Evolutionary conservation across 2,113 vertebrate species (phyloP), one percentile per base, ranked within the genome.

Genomic region (Forbesichthys papilliferus): DNA sequence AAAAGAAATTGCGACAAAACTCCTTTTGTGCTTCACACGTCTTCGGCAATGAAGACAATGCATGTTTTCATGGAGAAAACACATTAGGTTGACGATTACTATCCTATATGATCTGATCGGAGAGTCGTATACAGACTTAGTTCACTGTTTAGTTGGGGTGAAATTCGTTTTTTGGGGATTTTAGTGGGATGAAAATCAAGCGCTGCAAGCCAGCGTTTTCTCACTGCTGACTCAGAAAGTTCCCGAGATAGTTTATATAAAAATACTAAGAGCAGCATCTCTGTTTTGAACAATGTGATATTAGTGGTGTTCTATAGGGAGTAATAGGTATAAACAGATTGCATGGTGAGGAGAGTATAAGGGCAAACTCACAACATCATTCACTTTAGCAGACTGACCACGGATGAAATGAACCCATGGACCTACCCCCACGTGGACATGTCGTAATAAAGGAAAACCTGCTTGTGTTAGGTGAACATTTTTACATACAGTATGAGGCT

Each of bases 141-240:
- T 53, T 59, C 58, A 75, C 62, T 52, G 52, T 60, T 82, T 27
- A 27, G 27, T 27, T 27, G 27, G 27, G 27, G 27, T 27, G 27
- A 27, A 27, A 27, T 27, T 27, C 16, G 2, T 2, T 27, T 27
- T 27, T 27, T 3, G 0, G 0, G 1, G 27, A 27, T 27, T 27
- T 27, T 27, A 27, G 27, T n/a, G 14, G 74, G 5, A 63, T 67
- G 73, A 78, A 79, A 81, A 73, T 20, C 68, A 59, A 49, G 36
- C 46, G 7, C 79, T 61, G 56, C 11, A 60, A 73, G 71, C 55
- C 74, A 78, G 82, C 61, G 60, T 79, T 71, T 80, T 80, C 65
- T 73, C 73, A 69, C 66, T 86, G 88, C 85, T 87, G 87, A 88
- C 81, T 84, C 83, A 83, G 75, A 86, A 64, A 59, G 56, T 78